Evolutionary conservation across 2,797 vertebrate species (phyloP).

Genomic region (Champsocephalus gunnari): DNA sequence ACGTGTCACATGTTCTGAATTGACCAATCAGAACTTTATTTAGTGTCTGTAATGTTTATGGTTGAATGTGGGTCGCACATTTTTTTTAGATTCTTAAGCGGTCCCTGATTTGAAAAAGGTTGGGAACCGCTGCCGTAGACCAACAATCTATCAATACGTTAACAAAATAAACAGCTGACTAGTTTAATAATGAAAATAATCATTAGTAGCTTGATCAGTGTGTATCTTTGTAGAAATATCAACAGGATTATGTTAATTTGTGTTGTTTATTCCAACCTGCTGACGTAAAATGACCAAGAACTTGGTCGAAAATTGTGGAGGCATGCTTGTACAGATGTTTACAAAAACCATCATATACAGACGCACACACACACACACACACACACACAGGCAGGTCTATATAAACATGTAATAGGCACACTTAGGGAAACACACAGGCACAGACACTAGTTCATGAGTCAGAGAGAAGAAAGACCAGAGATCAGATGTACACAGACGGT

Average conservation of each 20-base stretch:
- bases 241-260: neutral
- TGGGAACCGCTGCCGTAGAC: too few species aligned
- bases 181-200: neutral
- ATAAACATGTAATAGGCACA: slow-evolving; percentile 43
- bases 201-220: neutral
- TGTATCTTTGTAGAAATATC: neutral
- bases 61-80: too few species aligned
- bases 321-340: slow-evolving; percentile 15
- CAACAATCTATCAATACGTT: neutral
- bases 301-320: slow-evolving; percentile 9
- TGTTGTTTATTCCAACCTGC: neutral
- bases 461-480: slow-evolving; percentile 67
- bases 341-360: slow-evolving; percentile 28
- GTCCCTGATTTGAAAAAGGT: too few species aligned
- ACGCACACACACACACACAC: slow-evolving; percentile 37
- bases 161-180: slow-evolving; percentile 8
- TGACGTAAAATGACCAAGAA: neutral
- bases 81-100: too few species aligned
- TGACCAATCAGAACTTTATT: too few species aligned
- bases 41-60: too few species aligned
- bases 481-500: slow-evolving; percentile 69
- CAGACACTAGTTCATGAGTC: slow-evolving; percentile 28
- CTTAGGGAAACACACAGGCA: slow-evolving; percentile 24
- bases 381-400: slow-evolving; percentile 42
- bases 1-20: too few species aligned